Evolutionary conservation across 2,113 vertebrate genomes (phyloP).

Genomic region (Embiotoca jacksoni): DNA sequence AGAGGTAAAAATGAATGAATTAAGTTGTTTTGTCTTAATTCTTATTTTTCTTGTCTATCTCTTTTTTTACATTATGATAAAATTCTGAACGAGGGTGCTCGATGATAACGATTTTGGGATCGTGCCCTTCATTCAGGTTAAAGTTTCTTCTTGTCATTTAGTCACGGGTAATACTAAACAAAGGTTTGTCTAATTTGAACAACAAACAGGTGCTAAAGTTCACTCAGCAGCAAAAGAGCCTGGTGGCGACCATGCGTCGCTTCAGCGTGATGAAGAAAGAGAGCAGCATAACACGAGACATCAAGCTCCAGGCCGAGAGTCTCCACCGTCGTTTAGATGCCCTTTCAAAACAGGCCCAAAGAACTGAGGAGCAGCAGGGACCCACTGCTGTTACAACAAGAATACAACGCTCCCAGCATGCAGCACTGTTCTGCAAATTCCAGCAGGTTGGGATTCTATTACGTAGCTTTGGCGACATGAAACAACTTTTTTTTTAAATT

Average conservation of each 20-base stretch:
- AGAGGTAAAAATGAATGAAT: constrained; percentile 77
- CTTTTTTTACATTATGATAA: too few species aligned
- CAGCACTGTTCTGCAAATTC: constrained; percentile 86
- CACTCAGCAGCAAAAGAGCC: constrained; percentile 90
- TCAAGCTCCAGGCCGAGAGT: constrained; percentile 91
- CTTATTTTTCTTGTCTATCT: too few species aligned
- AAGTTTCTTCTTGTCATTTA: background rate
- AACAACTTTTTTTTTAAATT: background rate
- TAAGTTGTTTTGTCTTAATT: too few species aligned
- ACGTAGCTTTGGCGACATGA: background rate
- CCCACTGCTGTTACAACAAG: constrained; percentile 82
- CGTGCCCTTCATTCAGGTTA: too few species aligned
- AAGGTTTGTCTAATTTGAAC: constrained; percentile 1
- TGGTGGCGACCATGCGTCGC: constrained; percentile 92
- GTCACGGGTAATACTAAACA: background rate
- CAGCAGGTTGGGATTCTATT: constrained; percentile 71
- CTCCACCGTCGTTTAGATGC: constrained; percentile 86
- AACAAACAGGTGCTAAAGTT: constrained; percentile 82
- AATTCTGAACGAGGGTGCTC: too few species aligned
- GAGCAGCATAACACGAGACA: constrained; percentile 87
- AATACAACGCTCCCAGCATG: constrained; percentile 88
- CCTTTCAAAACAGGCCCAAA: constrained; percentile 86
- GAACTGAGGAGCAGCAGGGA: constrained; percentile 84
- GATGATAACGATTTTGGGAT: too few species aligned
- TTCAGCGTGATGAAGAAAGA: constrained; percentile 97